Conservation (phyloP, 2,797 vertebrate species). For the Onychomys leucogaster region DNA sequence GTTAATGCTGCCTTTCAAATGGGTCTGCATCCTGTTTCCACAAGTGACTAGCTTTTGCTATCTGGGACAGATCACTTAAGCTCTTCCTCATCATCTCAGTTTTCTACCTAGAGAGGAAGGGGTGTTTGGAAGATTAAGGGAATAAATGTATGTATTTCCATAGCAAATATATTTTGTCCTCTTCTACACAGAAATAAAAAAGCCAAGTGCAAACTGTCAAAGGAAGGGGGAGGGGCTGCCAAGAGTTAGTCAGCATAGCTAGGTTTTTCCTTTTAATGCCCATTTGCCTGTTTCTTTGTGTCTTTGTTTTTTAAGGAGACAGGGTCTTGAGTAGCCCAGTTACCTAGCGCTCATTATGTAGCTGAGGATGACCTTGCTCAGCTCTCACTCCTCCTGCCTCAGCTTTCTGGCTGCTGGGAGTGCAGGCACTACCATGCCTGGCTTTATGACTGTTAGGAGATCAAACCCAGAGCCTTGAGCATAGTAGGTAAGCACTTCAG, state of each 20-base stretch:
- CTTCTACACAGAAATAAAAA: neutral
- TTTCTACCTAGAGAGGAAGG: neutral
- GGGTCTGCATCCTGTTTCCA: neutral
- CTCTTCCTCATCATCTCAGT: neutral
- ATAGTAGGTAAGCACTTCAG: too few relatives aligned
- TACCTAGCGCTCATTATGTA: neutral
- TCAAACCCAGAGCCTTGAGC: neutral
- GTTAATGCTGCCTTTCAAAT: too few relatives aligned
- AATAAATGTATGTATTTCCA: neutral
- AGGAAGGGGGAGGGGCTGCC: fast-evolving
- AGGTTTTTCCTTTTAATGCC: neutral
- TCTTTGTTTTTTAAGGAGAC: neutral
- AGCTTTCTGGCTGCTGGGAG: neutral
- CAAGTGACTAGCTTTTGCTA: neutral
- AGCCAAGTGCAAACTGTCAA: neutral
- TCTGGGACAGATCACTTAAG: neutral
- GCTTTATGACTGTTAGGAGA: neutral
- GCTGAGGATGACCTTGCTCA: neutral
- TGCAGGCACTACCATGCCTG: neutral
- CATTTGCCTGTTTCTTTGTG: neutral
- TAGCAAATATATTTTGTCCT: constrained; percentile 1
- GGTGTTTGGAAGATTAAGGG: neutral
- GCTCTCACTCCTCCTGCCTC: neutral
- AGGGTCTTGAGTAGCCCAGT: neutral
- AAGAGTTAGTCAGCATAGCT: neutral